These are phyloP conservation scores for Nephrotoma appendiculata DNA, from an alignment of 2,888 invertebrate genomes.

Conservation along the genomic window DNA sequence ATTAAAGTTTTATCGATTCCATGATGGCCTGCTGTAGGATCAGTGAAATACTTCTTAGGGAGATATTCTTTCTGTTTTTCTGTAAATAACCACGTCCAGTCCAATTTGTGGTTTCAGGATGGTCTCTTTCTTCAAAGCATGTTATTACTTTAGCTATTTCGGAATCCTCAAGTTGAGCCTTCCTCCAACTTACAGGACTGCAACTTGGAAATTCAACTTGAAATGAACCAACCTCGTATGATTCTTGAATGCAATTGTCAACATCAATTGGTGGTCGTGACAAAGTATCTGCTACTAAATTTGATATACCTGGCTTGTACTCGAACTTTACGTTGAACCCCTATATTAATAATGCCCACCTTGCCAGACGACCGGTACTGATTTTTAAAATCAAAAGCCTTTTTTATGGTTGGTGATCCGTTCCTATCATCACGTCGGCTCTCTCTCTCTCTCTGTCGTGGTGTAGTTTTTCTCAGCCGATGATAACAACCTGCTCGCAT, in stretches of 20 bases:
- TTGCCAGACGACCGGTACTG: conserved; percentile 26
- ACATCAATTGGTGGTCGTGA: neutral
- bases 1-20: conserved; percentile 14
- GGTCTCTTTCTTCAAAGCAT: neutral
- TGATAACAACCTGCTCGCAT: no score
- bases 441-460: no score
- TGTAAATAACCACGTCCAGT: conserved; percentile 8
- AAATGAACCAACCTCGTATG: neutral
- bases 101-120: conserved; percentile 8
- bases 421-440: no score
- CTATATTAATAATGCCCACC: conserved; percentile 30
- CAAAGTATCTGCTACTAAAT: conserved; percentile 14
- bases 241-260: no score
- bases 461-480: no score
- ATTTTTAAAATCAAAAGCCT: conserved; percentile 22
- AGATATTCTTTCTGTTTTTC: conserved; percentile 7
- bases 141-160: conserved; percentile 13
- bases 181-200: neutral
- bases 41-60: conserved; percentile 10
- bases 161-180: conserved; percentile 14
- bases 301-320: conserved; percentile 24
- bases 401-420: conserved; percentile 23
- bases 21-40: conserved; percentile 18
- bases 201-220: neutral
- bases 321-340: conserved; percentile 22